Conservation (phyloP, 1,140 invertebrate genomes). For the Aphidius gifuensis region DNA sequence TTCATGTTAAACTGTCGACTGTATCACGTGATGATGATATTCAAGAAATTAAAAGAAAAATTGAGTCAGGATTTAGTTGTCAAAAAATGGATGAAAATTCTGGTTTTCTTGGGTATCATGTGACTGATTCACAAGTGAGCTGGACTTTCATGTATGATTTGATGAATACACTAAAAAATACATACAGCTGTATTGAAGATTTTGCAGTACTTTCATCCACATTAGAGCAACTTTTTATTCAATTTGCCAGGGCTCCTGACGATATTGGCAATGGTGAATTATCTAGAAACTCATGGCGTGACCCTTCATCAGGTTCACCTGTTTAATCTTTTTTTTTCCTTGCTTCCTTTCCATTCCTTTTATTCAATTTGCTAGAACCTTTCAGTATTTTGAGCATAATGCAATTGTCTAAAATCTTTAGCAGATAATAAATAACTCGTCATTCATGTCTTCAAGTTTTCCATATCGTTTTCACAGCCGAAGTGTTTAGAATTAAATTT, state of each 20-base stretch:
- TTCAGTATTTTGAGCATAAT: no score
- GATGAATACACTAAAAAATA: conserved; percentile 45
- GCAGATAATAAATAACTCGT: no score
- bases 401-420: no score
- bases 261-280: conserved; percentile 12
- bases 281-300: conserved; percentile 15
- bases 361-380: no score
- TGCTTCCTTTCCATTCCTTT: no score
- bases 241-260: conserved; percentile 45
- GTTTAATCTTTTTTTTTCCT: conserved; percentile 8
- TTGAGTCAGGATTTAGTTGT: conserved; percentile 41
- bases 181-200: conserved; percentile 47
- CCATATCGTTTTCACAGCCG: no score
- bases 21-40: conserved; percentile 30
- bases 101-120: conserved; percentile 48
- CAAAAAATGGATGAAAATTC: conserved; percentile 47
- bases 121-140: conserved; percentile 40
- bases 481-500: no score
- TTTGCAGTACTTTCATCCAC: conserved; percentile 50
- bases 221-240: conserved; percentile 51
- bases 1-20: conserved; percentile 48
- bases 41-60: conserved; percentile 39
- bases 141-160: conserved; percentile 50
- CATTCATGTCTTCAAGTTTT: no score
- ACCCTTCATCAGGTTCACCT: conserved; percentile 4